Base-by-base conservation (phyloP, 2,888 invertebrate species). In the Alcis repandata region DNA sequence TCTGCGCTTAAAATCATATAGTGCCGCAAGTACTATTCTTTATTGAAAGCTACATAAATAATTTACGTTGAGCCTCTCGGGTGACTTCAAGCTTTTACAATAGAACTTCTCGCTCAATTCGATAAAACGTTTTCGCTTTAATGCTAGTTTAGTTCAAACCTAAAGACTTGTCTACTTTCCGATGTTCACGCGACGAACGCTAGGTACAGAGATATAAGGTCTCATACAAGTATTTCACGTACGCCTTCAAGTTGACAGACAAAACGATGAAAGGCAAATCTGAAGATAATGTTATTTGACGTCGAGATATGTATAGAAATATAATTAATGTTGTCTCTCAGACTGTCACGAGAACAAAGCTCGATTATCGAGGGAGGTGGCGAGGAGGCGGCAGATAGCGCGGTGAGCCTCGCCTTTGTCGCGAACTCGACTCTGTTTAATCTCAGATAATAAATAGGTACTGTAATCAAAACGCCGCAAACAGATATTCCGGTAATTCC, bases 291-390 rank as follows among this genome's bases (percentile, higher is more conserved):
- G 56, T 36, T 33, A 56, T 22, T 41, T 36, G 41, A 51, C 49
- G 41, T 33, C 17, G 38, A 43, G 27, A 57, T 53, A 56, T 62
- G 27, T 54, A 41, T 58, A 32, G 52, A 62, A 45, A 59, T 69
- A 72, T 69, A 72, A 74, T 74, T 71, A 63, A 73, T 76, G 73
- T 76, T 78, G 73, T 77, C 72, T 68, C 59, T 53, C 36, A 32
- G 54, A 43, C 68, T 74, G 74, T 69, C 74, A 73, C 48, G 54
- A 70, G 63, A 71, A 71, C 68, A 75, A 76, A 75, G 73, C 73
- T 61, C 58, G 72, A 57, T 63, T 62, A 69, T 73, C 70, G 61
- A 57, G 57, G 17, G 36, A 19, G 56, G 19, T n/a, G 17, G 54
- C 32, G 22, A 27, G 49, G 38, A 60, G 64, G 38, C 63, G 46